These are phyloP conservation scores for Buceros bicornis DNA, from an alignment of 2,797 vertebrate genomes.

Conservation along the genomic window DNA sequence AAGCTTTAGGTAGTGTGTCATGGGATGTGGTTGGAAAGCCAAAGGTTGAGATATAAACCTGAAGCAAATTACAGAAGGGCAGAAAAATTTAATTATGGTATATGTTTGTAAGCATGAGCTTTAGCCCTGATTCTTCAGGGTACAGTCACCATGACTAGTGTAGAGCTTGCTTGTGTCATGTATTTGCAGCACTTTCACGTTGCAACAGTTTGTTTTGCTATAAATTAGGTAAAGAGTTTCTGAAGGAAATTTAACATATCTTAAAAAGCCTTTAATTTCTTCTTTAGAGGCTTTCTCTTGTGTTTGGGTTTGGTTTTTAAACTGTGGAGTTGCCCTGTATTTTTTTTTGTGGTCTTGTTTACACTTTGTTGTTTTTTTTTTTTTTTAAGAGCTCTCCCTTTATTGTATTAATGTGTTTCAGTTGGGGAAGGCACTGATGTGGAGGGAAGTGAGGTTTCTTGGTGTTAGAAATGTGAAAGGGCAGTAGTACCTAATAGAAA, in stretches of 20 bases:
- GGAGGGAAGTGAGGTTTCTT: neutral
- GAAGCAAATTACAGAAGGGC: neutral
- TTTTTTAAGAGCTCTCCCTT: neutral
- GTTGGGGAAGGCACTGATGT: neutral
- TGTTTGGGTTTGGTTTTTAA: neutral
- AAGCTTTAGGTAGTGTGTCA: neutral
- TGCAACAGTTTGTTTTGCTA: neutral
- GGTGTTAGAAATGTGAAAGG: neutral
- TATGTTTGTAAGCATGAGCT: fast-evolving
- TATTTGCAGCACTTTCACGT: neutral
- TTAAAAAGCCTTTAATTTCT: neutral
- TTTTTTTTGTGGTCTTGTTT: neutral
- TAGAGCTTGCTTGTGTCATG: neutral
- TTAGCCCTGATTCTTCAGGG: fast-evolving
- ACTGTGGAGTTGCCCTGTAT: neutral
- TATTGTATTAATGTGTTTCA: neutral
- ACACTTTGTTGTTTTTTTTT: neutral
- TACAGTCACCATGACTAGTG: neutral
- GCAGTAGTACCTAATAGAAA: neutral
- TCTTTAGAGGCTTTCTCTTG: neutral
- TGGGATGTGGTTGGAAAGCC: neutral
- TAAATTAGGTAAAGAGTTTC: neutral
- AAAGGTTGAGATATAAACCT: neutral
- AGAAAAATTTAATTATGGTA: neutral
- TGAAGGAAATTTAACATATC: neutral